Percentiles rank a stretch among this genome's conserved stretches.
Conservation (phyloP, 2,888 invertebrate genomes). For the Drosophila koepferae region DNA sequence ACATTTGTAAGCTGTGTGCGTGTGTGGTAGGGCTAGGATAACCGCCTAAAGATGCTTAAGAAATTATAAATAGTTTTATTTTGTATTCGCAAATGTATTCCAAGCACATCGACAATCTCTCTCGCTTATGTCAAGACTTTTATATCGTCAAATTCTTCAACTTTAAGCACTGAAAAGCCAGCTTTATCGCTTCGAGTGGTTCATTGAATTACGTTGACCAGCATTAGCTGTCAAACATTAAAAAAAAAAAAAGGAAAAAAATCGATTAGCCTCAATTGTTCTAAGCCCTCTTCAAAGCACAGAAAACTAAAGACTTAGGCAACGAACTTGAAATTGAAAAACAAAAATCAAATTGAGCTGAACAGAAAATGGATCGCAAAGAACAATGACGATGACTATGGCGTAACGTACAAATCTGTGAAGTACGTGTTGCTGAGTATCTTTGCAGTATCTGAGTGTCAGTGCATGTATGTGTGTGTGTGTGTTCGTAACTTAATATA, state of each 20-base stretch:
- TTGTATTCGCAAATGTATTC: background rate
- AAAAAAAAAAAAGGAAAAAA: constrained; percentile 62
- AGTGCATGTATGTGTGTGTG: constrained; percentile 44
- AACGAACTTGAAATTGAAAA: constrained; percentile 76
- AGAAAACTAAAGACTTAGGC: constrained; percentile 65
- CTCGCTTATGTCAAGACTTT: constrained; percentile 10
- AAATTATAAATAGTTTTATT: constrained; percentile 2
- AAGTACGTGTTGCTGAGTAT: constrained; percentile 74
- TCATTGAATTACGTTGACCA: constrained; percentile 61
- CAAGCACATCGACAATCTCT: constrained; percentile 3
- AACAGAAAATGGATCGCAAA: constrained; percentile 57
- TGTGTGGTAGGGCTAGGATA: background rate
- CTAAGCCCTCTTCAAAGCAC: constrained; percentile 64
- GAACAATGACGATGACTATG: constrained; percentile 52
- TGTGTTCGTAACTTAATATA: constrained; percentile 68
- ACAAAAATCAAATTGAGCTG: constrained; percentile 44
- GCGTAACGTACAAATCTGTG: constrained; percentile 77
- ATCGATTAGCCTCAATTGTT: constrained; percentile 77
- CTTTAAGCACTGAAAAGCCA: constrained; percentile 14
- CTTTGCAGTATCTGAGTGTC: constrained; percentile 36
- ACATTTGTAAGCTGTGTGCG: background rate
- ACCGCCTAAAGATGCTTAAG: background rate
- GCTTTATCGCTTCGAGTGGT: constrained; percentile 44
- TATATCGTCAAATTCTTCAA: constrained; percentile 23
- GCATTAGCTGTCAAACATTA: constrained; percentile 71